Evolutionary conservation across 2,113 vertebrate genomes (phyloP).

Genomic region (Tretioscincus oriximinensis): DNA sequence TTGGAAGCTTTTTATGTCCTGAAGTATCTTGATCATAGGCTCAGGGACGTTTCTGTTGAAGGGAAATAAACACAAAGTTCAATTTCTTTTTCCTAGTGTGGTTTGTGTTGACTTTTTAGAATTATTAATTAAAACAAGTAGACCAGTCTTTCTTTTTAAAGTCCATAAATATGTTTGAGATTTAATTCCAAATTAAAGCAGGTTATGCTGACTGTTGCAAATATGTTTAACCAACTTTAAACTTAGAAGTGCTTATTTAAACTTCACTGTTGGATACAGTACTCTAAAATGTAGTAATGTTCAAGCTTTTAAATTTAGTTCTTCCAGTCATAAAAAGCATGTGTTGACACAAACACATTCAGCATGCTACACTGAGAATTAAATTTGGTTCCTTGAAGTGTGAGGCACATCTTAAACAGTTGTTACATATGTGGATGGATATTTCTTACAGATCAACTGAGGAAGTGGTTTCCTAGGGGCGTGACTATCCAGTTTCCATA

Average conservation of each 20-base stretch:
- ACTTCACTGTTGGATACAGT: too few species aligned
- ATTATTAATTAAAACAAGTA: neutral
- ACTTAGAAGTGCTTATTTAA: neutral
- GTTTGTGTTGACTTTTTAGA: neutral
- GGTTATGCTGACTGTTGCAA: neutral
- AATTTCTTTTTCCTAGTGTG: neutral
- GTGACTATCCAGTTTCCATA: neutral
- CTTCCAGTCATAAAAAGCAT: neutral
- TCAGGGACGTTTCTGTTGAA: neutral
- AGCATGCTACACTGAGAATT: neutral
- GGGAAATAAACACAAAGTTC: neutral
- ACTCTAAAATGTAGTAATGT: neutral
- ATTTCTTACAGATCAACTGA: neutral
- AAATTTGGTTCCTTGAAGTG: neutral
- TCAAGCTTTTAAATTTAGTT: neutral
- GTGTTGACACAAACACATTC: neutral
- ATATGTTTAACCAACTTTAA: neutral
- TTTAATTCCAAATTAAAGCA: neutral
- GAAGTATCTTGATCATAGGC: conserved; percentile 29
- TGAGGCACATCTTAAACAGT: neutral
- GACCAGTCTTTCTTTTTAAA: neutral
- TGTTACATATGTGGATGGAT: too few species aligned
- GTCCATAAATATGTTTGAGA: neutral
- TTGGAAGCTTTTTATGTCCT: neutral
- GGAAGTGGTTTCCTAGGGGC: neutral